Conservation (phyloP, 2,888 invertebrate genomes). For the Agrotis exclamationis region DNA sequence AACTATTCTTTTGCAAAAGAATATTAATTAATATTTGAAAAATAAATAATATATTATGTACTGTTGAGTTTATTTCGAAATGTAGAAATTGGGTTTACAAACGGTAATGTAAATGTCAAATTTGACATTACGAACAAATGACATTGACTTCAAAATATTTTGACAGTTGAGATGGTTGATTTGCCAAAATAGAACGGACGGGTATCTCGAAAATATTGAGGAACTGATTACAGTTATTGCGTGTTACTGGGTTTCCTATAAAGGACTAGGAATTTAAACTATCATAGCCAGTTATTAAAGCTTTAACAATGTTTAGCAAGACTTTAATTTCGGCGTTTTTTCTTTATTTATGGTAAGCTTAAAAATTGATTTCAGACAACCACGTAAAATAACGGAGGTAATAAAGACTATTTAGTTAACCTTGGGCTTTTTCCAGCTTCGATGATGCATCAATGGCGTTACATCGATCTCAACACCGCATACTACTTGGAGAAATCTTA, state of each 20-base stretch:
- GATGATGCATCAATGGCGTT: slow-evolving; percentile 46
- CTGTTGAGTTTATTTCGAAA: no score
- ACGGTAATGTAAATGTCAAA: slow-evolving; percentile 17
- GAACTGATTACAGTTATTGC: background rate
- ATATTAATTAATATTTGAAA: background rate
- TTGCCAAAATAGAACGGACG: background rate
- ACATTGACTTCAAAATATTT: slow-evolving; percentile 21
- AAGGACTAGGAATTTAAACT: background rate
- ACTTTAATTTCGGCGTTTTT: slow-evolving; percentile 46
- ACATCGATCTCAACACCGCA: slow-evolving; percentile 19
- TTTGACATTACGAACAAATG: background rate
- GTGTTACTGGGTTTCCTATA: background rate
- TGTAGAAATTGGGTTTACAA: slow-evolving; percentile 1
- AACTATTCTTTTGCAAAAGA: background rate
- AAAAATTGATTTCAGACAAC: slow-evolving; percentile 1
- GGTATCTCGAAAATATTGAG: slow-evolving; percentile 1
- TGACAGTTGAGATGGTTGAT: slow-evolving; percentile 3
- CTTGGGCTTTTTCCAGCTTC: slow-evolving; percentile 59
- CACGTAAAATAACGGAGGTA: slow-evolving; percentile 14
- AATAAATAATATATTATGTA: background rate
- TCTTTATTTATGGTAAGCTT: slow-evolving; percentile 56
- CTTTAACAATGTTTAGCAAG: slow-evolving; percentile 44
- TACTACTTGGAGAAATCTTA: slow-evolving; percentile 8
- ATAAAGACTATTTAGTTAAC: slow-evolving; percentile 19
- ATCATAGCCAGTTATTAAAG: background rate